Conservation (phyloP, 2,113 vertebrate species). For the Phycodurus eques region DNA sequence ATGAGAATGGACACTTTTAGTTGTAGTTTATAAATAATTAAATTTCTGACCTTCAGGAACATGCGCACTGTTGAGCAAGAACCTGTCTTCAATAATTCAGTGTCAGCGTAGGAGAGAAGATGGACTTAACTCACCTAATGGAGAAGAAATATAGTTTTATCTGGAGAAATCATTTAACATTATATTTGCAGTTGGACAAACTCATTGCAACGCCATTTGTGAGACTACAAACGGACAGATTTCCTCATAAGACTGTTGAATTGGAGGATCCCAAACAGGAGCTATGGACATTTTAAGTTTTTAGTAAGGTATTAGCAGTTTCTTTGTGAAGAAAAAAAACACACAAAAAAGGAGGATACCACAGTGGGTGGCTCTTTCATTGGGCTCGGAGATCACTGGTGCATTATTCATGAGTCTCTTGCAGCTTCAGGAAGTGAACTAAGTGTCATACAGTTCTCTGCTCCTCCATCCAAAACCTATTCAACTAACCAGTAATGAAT, state of each 20-base stretch:
- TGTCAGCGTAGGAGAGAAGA: conserved; percentile 53
- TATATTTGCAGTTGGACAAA: conserved; percentile 59
- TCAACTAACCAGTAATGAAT: no score
- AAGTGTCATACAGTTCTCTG: conserved; percentile 71
- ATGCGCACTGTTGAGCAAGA: conserved; percentile 74
- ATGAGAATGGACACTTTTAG: conserved; percentile 70
- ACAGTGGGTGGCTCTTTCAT: conserved; percentile 60
- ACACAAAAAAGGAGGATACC: conserved; percentile 17
- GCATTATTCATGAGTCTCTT: conserved; percentile 75
- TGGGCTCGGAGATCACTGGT: conserved; percentile 64
- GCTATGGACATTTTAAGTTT: conserved; percentile 7
- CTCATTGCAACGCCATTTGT: background rate
- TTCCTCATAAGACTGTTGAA: conserved; percentile 46
- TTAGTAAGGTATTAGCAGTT: conserved; percentile 38
- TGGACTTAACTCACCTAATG: conserved; percentile 70
- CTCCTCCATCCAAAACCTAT: no score
- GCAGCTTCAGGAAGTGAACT: conserved; percentile 74
- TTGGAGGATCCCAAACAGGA: conserved; percentile 53
- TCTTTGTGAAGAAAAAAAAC: background rate
- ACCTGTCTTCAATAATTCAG: conserved; percentile 85
- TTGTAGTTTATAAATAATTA: conserved; percentile 75
- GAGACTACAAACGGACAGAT: conserved; percentile 30
- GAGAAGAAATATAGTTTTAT: conserved; percentile 74
- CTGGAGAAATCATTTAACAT: conserved; percentile 65
- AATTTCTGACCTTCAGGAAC: conserved; percentile 82